Conservation (phyloP, 2,888 invertebrate genomes). For the Pantelozetes paolii region DNA sequence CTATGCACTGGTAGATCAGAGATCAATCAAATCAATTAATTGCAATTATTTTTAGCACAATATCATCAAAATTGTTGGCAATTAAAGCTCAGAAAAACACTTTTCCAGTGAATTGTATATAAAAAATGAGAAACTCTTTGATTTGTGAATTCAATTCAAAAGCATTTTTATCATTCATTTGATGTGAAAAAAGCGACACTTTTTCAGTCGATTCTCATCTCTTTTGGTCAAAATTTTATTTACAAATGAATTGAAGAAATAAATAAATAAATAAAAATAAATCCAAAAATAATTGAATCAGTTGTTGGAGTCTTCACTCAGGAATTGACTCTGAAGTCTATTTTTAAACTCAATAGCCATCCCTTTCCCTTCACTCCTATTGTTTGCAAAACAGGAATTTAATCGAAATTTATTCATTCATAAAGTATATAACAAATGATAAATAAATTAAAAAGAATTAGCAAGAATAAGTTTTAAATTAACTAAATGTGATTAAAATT, state of each 20-base stretch:
- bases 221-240: no score
- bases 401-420: slow-evolving; percentile 29
- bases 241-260: not conserved
- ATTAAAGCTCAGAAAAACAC: no score
- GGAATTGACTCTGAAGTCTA: not conserved
- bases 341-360: not conserved
- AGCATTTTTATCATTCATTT: not conserved
- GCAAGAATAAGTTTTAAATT: not conserved
- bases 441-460: not conserved
- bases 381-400: not conserved
- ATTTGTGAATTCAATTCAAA: no score
- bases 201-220: not conserved
- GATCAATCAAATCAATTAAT: not conserved
- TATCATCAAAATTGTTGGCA: no score
- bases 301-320: not conserved
- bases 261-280: not conserved
- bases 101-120: no score
- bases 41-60: no score
- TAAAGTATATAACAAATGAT: slow-evolving; percentile 24
- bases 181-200: no score
- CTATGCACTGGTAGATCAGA: slow-evolving; percentile 65
- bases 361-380: not conserved
- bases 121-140: no score
- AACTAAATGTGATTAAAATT: not conserved
- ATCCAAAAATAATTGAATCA: not conserved